These are phyloP conservation scores for Cylloceria caligata DNA, from an alignment of 2,888 invertebrate species.

Conservation along the genomic window DNA sequence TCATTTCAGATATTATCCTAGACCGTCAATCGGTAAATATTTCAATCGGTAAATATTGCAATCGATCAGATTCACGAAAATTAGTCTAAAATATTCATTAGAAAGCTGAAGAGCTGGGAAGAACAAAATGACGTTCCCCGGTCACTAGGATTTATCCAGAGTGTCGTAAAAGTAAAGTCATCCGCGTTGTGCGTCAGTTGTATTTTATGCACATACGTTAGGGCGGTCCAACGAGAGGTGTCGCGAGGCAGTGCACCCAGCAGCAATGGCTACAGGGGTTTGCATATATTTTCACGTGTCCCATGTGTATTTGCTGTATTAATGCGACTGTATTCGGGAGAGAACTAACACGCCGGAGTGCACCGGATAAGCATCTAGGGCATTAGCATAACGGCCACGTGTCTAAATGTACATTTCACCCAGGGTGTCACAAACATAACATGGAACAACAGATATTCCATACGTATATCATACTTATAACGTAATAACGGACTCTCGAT, in stretches of 20 bases:
- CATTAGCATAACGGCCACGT: slow-evolving; percentile 39
- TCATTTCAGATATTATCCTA: background rate
- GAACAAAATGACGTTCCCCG: background rate
- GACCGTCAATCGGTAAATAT: background rate
- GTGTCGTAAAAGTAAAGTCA: slow-evolving; percentile 38
- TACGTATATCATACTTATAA: slow-evolving; percentile 22
- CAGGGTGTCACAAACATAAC: slow-evolving; percentile 33
- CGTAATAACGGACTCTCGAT: slow-evolving; percentile 10
- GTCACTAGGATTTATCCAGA: background rate
- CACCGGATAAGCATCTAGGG: slow-evolving; percentile 23
- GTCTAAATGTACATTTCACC: slow-evolving; percentile 31
- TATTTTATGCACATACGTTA: slow-evolving; percentile 46
- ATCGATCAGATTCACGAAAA: background rate
- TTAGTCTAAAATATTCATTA: background rate
- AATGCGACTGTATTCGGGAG: slow-evolving; percentile 14
- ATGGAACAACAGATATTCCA: slow-evolving; percentile 2
- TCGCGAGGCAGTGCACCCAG: background rate
- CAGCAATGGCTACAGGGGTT: background rate
- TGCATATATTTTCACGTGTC: slow-evolving; percentile 14
- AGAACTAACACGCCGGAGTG: background rate
- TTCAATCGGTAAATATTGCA: background rate
- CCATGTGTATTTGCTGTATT: slow-evolving; percentile 3
- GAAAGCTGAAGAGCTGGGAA: slow-evolving; percentile 80
- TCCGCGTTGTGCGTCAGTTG: slow-evolving; percentile 12
- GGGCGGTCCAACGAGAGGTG: background rate